Evolutionary conservation across 2,888 invertebrate genomes (phyloP).

Genomic region (Agriopis marginaria): DNA sequence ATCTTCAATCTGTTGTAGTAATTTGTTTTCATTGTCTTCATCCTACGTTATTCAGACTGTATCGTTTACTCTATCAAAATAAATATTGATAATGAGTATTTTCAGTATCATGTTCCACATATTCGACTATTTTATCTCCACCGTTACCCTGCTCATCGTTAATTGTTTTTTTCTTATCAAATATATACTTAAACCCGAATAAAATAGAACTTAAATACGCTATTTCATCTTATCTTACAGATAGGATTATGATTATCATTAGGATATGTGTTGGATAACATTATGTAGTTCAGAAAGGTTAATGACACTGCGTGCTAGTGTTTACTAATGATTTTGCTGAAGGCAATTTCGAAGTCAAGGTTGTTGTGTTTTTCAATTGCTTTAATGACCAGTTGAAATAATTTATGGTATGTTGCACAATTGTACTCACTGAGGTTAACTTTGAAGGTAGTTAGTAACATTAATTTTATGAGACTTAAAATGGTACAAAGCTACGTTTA

Average conservation of each 20-base stretch:
- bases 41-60: background rate
- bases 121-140: background rate
- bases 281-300: conserved; percentile 26
- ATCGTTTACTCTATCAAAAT: background rate
- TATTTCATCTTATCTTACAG: too few species aligned
- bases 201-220: background rate
- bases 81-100: background rate
- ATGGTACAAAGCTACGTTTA: too few species aligned
- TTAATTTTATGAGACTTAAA: background rate
- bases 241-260: conserved; percentile 2
- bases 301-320: conserved; percentile 19
- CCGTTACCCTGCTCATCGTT: background rate
- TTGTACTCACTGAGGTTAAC: conserved; percentile 8
- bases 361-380: conserved; percentile 15
- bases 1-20: conserved; percentile 28
- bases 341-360: conserved; percentile 28
- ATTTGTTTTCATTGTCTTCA: conserved; percentile 8
- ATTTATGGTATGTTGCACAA: conserved; percentile 9
- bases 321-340: conserved; percentile 10
- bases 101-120: background rate
- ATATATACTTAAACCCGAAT: background rate
- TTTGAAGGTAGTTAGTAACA: conserved; percentile 1
- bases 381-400: conserved; percentile 10
- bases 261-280: background rate
- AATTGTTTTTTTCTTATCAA: background rate